Base-by-base conservation (phyloP, 2,113 vertebrate genomes). In the Aramus guarauna region DNA sequence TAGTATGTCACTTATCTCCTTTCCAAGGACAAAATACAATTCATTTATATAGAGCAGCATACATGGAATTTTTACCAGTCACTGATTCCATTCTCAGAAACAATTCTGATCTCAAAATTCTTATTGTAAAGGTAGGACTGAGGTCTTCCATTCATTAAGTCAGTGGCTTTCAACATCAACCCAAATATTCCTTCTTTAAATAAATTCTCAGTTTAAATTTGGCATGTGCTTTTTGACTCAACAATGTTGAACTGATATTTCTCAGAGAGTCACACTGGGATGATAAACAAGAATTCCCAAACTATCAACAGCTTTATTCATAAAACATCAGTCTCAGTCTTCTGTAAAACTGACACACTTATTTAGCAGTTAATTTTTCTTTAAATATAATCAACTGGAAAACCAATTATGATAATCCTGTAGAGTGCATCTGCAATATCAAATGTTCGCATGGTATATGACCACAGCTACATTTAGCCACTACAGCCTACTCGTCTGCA, bases 371-470 rank as follows among this genome's bases (percentile, higher is more conserved):
- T 94, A 92, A 53, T 89, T 96, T 96, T 87, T 94, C 50, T 93
- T 97, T 91, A 92, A 97, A 94, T 15, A 68, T 68, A 62, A 80
- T 73, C 85, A 85, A 88, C 71, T 37, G 82, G 50, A 94, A 94
- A 95, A 89, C 55, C 58, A 73, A 0, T 56, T 30, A 76, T 3
- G 17, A 36, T 47, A 91, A 56, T 96, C 75, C 39, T 94, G 53
- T 29, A 78, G 73, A 58, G 1, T 55, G 43, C 47, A 94, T 75
- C 80, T 97, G 69, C 77, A 60, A 78, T 64, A 24, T 72, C 88
- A 90, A 90, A 27, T 83, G 37, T 47, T 90, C 69, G 52, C 1
- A 0, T 20, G 39, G 84, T 67, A 80, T 86, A 79, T 88, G 63
- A 67, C 39, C 79, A 92, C 1, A 68, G 81, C 23, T 95, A 37